A percentile compares a stretch with the other conserved stretches of the same genome.
These are phyloP conservation scores for Papilio xuthus DNA, from an alignment of 1,140 invertebrate species.

Conservation along the genomic window DNA sequence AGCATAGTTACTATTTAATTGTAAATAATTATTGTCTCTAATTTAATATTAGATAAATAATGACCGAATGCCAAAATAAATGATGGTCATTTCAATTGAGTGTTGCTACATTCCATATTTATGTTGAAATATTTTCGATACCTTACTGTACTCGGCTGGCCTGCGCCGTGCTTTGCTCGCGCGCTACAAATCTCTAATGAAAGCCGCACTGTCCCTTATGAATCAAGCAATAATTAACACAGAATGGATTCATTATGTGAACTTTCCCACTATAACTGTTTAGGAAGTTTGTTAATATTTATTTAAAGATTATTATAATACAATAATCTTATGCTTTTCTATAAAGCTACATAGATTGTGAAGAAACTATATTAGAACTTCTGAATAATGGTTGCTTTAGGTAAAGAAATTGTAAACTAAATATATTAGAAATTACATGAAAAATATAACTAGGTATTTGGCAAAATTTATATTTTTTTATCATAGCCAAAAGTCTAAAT, in stretches of 20 bases:
- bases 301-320: constrained; percentile 1
- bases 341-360: constrained; percentile 10
- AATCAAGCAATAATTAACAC: not conserved
- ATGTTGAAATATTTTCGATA: constrained; percentile 78
- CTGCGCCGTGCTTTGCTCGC: not conserved
- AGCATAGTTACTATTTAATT: constrained; percentile 80
- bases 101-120: constrained; percentile 82
- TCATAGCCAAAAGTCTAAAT: constrained; percentile 26
- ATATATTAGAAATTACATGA: constrained; percentile 34
- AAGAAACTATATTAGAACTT: constrained; percentile 31
- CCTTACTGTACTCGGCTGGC: constrained; percentile 61
- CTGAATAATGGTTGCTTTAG: constrained; percentile 37
- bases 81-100: constrained; percentile 76
- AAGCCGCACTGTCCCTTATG: not conserved
- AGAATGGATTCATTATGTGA: not conserved
- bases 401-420: constrained; percentile 35
- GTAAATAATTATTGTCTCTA: constrained; percentile 76
- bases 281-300: not conserved
- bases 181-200: not conserved
- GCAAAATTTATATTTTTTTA: constrained; percentile 37
- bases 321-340: not conserved
- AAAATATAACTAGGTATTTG: constrained; percentile 33
- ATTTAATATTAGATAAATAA: constrained; percentile 78
- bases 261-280: not conserved
- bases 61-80: constrained; percentile 69